phyloP scores from a whole-genome alignment of 2,888 invertebrate species.

The Cephus spinipes region DNA sequence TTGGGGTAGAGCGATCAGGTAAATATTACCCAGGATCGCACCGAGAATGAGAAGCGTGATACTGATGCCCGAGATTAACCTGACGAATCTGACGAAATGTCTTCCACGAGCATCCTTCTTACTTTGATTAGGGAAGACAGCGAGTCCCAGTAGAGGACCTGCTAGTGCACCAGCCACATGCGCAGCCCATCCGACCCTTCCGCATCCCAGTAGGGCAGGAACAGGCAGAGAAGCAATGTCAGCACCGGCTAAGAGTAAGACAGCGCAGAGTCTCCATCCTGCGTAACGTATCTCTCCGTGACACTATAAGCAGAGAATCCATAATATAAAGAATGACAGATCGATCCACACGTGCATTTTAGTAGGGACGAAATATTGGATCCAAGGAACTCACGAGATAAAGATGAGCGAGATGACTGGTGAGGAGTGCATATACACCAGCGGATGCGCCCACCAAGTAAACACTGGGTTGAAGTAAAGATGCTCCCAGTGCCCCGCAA shows the following conservation, averaged over 20 bases:
- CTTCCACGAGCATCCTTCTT: slow-evolving; percentile 61
- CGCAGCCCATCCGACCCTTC: slow-evolving; percentile 76
- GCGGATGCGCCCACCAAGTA: slow-evolving; percentile 90
- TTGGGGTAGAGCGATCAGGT: slow-evolving; percentile 62
- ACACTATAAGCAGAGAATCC: slow-evolving; percentile 46
- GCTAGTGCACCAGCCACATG: slow-evolving; percentile 78
- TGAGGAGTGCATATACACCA: slow-evolving; percentile 89
- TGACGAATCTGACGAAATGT: slow-evolving; percentile 61
- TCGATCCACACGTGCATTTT: not conserved
- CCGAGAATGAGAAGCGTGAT: slow-evolving; percentile 59
- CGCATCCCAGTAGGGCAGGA: slow-evolving; percentile 58
- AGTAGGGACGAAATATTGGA: not conserved
- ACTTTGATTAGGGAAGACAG: slow-evolving; percentile 68
- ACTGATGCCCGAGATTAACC: slow-evolving; percentile 57
- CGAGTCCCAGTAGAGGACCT: slow-evolving; percentile 75
- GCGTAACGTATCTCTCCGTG: slow-evolving; percentile 64
- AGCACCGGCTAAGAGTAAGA: slow-evolving; percentile 74
- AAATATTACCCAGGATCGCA: slow-evolving; percentile 61
- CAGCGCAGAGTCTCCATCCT: slow-evolving; percentile 67
- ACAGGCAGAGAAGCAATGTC: slow-evolving; percentile 71
- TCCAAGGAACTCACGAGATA: slow-evolving; percentile 70
- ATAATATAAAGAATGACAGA: not conserved
- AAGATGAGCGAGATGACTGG: slow-evolving; percentile 88
- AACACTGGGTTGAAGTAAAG: slow-evolving; percentile 79
- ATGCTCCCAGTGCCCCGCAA: slow-evolving; percentile 81